phyloP scores from a whole-genome alignment of 2,797 vertebrate species.

The Acipenser oxyrinchus region DNA sequence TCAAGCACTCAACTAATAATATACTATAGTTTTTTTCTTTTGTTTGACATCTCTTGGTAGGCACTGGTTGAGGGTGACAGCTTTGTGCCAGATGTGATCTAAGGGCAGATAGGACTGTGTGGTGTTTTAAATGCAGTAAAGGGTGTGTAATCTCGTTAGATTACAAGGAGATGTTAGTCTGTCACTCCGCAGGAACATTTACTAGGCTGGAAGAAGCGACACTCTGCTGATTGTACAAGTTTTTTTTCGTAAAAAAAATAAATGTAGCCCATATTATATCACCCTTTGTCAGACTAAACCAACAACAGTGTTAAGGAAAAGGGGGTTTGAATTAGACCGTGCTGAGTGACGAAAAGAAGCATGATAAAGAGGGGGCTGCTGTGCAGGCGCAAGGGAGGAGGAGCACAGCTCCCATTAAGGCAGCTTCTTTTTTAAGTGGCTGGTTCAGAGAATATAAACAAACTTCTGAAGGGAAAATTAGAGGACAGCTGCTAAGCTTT shows the following conservation, averaged over 20 bases:
- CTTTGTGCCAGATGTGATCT: too few relatives aligned
- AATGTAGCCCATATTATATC: constrained; percentile 51
- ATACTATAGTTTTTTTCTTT: too few relatives aligned
- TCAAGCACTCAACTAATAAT: too few relatives aligned
- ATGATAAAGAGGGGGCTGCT: constrained; percentile 18
- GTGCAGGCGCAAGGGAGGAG: constrained; percentile 13
- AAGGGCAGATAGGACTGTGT: too few relatives aligned
- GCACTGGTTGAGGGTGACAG: too few relatives aligned
- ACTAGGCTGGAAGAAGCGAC: constrained; percentile 15
- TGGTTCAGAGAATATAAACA: too few relatives aligned
- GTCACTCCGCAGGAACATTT: constrained; percentile 32
- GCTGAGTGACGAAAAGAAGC: constrained; percentile 40
- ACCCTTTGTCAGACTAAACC: constrained; percentile 43
- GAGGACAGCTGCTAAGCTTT: too few relatives aligned
- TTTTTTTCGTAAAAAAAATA: constrained; percentile 28
- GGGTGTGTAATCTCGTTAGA: neutral
- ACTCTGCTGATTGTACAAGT: constrained; percentile 45
- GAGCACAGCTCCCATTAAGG: constrained; percentile 15
- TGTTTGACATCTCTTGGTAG: too few relatives aligned
- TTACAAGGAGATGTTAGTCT: constrained; percentile 21
- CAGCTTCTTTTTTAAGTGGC: too few relatives aligned
- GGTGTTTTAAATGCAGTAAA: neutral
- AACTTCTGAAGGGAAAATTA: too few relatives aligned
- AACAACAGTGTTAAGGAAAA: constrained; percentile 33
- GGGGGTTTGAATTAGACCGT: constrained; percentile 40